A percentile compares a stretch with the other conserved stretches of the same genome.
Conservation (phyloP, 2,113 vertebrate genomes). For the Dromaius novaehollandiae region DNA sequence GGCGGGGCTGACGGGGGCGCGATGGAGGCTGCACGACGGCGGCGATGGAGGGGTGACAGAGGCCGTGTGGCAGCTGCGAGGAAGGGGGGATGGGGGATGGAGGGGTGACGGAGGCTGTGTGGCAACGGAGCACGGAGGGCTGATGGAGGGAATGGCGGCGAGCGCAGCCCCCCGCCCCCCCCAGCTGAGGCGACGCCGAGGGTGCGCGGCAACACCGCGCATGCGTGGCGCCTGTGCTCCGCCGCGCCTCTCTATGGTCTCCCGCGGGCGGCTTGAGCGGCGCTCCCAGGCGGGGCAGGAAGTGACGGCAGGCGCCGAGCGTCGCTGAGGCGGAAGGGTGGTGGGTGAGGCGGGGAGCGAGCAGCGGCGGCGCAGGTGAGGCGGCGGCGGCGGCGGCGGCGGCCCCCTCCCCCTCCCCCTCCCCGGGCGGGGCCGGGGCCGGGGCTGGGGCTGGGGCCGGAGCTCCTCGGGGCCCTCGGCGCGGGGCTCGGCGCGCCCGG, state of each 20-base stretch:
- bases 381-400: too few relatives aligned
- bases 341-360: not conserved
- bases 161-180: fast-evolving
- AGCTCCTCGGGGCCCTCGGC: not conserved
- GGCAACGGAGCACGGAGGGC: too few relatives aligned
- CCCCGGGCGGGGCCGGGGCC: not conserved
- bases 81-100: too few relatives aligned
- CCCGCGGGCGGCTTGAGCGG: not conserved
- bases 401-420: too few relatives aligned
- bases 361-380: not conserved
- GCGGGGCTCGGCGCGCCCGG: not conserved
- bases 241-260: not conserved
- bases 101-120: not conserved
- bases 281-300: not conserved
- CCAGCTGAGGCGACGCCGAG: too few relatives aligned
- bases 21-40: too few relatives aligned
- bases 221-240: fast-evolving
- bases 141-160: too few relatives aligned
- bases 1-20: too few relatives aligned
- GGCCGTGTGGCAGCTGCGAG: too few relatives aligned
- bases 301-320: not conserved
- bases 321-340: not conserved
- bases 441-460: too few relatives aligned
- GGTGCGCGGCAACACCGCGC: not conserved
- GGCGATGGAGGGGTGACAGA: too few relatives aligned